Percentiles rank a stretch among this genome's conserved stretches.
phyloP scores from a whole-genome alignment of 92 coral and sea anemone species.

The Paragorgia papillata region DNA sequence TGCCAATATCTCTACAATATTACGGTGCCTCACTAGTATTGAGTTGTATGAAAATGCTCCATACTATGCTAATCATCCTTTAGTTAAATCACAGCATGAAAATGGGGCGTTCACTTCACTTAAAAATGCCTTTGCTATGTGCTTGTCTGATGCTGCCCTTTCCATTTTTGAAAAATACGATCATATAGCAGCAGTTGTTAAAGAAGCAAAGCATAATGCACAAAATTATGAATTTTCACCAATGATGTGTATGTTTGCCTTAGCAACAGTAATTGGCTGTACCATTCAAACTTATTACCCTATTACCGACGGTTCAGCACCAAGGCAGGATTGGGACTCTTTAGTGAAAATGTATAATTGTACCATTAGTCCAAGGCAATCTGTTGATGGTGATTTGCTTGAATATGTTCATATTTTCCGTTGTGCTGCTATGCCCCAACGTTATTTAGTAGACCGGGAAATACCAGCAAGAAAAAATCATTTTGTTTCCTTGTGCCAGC shows the following conservation, averaged over 20 bases:
- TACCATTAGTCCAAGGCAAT: slow-evolving; percentile 27
- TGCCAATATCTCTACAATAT: too few relatives aligned
- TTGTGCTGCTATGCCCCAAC: slow-evolving; percentile 49
- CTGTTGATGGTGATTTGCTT: slow-evolving; percentile 11
- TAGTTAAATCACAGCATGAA: slow-evolving; percentile 39
- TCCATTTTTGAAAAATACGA: slow-evolving; percentile 24
- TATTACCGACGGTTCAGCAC: slow-evolving; percentile 32
- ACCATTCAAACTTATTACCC: slow-evolving; percentile 48
- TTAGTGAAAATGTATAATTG: slow-evolving; percentile 40
- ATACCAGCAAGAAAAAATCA: slow-evolving; percentile 44
- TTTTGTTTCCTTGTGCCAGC: slow-evolving; percentile 46
- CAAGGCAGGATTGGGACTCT: slow-evolving; percentile 35
- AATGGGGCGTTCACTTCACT: slow-evolving; percentile 41
- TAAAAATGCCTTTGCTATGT: too few relatives aligned
- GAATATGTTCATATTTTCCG: slow-evolving; percentile 42
- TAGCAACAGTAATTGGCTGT: slow-evolving; percentile 34
- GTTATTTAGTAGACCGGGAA: slow-evolving; percentile 43
- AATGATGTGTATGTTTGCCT: slow-evolving; percentile 42
- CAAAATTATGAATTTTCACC: too few relatives aligned
- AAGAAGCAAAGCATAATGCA: slow-evolving; percentile 44
- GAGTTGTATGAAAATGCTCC: too few relatives aligned
- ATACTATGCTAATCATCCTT: slow-evolving; percentile 48
- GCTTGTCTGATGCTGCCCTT: slow-evolving; percentile 48
- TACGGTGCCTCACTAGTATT: too few relatives aligned
- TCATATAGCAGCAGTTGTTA: slow-evolving; percentile 27